A percentile compares a stretch with the other conserved stretches of the same genome.
Evolutionary conservation across 2,888 invertebrate species (phyloP).

Genomic region (Punctoribates punctum): DNA sequence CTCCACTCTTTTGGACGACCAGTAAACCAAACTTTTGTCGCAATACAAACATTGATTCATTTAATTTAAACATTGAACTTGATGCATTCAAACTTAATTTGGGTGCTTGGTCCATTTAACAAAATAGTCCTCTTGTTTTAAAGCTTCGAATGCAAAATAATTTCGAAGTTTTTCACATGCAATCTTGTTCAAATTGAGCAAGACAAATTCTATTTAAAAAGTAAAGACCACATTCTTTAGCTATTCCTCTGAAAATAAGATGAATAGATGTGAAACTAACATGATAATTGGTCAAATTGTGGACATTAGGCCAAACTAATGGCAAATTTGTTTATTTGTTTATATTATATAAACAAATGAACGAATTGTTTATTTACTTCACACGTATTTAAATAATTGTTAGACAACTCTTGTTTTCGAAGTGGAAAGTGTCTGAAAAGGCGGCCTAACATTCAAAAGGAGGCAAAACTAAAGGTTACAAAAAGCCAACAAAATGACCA

Average conservation of each 20-base stretch:
- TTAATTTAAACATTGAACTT: neutral
- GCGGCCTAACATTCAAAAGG: neutral
- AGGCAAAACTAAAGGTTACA: conserved; percentile 10
- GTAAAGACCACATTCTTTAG: no score
- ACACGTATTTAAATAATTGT: neutral
- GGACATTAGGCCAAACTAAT: no score
- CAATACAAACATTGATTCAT: conserved; percentile 12
- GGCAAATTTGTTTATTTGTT: no score
- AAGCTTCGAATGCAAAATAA: no score
- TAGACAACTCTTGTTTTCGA: neutral
- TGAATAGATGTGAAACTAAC: no score
- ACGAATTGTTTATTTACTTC: neutral
- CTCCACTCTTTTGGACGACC: conserved; percentile 15
- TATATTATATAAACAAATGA: neutral
- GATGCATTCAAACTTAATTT: neutral
- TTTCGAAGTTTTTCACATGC: no score
- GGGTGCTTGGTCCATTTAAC: no score
- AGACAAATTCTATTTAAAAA: no score
- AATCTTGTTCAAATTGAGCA: no score
- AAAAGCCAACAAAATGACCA: conserved; percentile 14
- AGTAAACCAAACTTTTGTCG: neutral
- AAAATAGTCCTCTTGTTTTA: no score
- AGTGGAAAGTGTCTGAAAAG: neutral
- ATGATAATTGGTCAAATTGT: no score
- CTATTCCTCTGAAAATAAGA: no score